phyloP scores from a whole-genome alignment of 2,888 invertebrate genomes.

The Helleia helle region DNA sequence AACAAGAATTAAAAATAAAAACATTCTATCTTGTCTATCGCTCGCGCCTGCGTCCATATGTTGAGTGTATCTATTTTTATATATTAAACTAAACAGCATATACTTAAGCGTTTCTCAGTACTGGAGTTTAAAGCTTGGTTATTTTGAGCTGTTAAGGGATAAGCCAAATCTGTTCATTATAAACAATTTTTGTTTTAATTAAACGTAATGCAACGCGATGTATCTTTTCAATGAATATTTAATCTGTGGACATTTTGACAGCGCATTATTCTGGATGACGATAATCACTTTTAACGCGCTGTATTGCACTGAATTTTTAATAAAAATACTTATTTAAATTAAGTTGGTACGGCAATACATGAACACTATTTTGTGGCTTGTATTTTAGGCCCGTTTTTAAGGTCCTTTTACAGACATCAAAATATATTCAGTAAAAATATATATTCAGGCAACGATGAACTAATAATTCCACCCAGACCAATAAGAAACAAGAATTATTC shows the following conservation, averaged over 20 bases:
- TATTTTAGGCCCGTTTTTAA: no score
- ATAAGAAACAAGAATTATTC: no score
- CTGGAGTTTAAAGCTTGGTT: slow-evolving; percentile 40
- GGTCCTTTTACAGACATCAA: no score
- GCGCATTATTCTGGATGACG: background rate
- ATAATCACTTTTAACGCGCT: slow-evolving; percentile 3
- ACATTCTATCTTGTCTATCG: slow-evolving; percentile 22
- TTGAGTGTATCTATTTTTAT: slow-evolving; percentile 59
- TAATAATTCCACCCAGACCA: no score
- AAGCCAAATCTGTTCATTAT: slow-evolving; percentile 5
- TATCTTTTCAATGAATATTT: slow-evolving; percentile 5
- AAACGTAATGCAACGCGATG: background rate
- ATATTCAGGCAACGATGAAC: no score
- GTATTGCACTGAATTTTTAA: slow-evolving; percentile 1
- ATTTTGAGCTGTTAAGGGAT: slow-evolving; percentile 41
- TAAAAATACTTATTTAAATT: slow-evolving; percentile 4
- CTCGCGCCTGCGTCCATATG: slow-evolving; percentile 25
- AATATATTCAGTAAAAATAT: no score
- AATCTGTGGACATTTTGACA: slow-evolving; percentile 6
- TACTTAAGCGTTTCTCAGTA: slow-evolving; percentile 53
- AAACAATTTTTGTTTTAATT: slow-evolving; percentile 3
- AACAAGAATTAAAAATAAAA: slow-evolving; percentile 39
- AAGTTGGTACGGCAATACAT: no score
- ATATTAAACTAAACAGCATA: slow-evolving; percentile 44
- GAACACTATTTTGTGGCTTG: no score